Evolutionary conservation across 2,797 vertebrate species (phyloP), one percentile per base, ranked within the genome.

Genomic region (Smutsia gigantea): DNA sequence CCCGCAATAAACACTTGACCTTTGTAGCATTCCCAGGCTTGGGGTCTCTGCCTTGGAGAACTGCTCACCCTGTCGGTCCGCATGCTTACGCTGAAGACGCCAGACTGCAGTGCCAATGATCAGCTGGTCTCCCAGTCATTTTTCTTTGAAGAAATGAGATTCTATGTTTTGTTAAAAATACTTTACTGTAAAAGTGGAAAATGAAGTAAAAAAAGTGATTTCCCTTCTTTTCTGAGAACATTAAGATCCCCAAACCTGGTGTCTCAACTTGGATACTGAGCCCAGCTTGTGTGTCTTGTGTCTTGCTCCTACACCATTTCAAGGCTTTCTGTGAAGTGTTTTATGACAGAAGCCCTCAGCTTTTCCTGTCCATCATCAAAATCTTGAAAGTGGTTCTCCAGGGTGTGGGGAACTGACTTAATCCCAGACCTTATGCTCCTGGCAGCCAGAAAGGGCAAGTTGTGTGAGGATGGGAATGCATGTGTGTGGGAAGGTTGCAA

Each of bases 101-200:
- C 71, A 68, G 74, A 34, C 68, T n/a, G 23, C 39, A 9, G 3
- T 63, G 51, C 39, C 55, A 71, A 19, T 34, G 14, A 39, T 57
- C 64, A 86, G 55, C 46, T 63, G 37, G 4, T 59, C 51, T 87
- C 64, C 55, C 49, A 86, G 18, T 59, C 63, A 74, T 69, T 81
- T 87, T 29, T 49, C 64, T 74, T 39, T 11, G 29, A 95, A 97
- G 68, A 92, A 91, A 83, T 37, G 63, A 79, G 4, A 31, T n/a
- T 57, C 21, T 71, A 18, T 53, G 31, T 88, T 96, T 84, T 86
- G 49, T 46, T 94, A 88, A 88, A 95, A 96, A 79, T 39, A 37
- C n/a, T 15, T 93, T 88, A 49, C 69, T 74, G 42, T 4, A 29
- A 74, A 59, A 85, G 71, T 78, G 19, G 57, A 66, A 74, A 77